A percentile compares a stretch with the other conserved stretches of the same genome.
Evolutionary conservation across 2,113 vertebrate genomes (phyloP).

Genomic region (Capricornis sumatraensis): DNA sequence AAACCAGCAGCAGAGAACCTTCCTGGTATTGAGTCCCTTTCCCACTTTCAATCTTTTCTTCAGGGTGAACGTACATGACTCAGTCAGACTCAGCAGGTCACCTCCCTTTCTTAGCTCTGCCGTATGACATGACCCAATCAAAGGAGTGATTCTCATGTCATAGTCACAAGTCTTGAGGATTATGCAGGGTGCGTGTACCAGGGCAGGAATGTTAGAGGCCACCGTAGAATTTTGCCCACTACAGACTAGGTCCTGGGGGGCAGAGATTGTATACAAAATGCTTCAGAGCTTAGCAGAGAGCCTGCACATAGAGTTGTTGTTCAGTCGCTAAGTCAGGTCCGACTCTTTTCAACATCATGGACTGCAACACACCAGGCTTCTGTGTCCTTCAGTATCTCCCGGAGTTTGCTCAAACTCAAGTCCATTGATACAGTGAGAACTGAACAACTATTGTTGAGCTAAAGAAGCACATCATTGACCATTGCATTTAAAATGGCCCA

Average conservation of each 20-base stretch:
- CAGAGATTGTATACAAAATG: neutral
- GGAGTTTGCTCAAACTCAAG: neutral
- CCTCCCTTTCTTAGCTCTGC: neutral
- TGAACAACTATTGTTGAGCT: neutral
- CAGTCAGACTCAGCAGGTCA: neutral
- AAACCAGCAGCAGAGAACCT: neutral
- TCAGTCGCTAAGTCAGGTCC: fast-evolving
- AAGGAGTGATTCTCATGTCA: neutral
- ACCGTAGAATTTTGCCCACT: neutral
- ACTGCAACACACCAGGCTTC: neutral
- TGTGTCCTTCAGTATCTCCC: neutral
- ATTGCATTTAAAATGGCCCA: neutral
- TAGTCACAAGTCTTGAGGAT: neutral
- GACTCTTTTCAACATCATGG: neutral
- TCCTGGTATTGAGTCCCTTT: neutral
- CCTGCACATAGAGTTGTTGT: too few species aligned
- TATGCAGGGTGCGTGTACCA: too few species aligned
- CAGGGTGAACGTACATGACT: neutral
- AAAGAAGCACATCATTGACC: neutral
- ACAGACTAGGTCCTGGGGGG: neutral
- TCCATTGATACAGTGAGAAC: neutral
- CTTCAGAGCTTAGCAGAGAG: neutral
- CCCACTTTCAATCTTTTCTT: neutral
- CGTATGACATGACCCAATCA: fast-evolving
- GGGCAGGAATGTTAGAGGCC: neutral